A percentile compares a stretch with the other conserved stretches of the same genome.
Evolutionary conservation across 2,797 vertebrate species (phyloP).

Genomic region (Avahi laniger): DNA sequence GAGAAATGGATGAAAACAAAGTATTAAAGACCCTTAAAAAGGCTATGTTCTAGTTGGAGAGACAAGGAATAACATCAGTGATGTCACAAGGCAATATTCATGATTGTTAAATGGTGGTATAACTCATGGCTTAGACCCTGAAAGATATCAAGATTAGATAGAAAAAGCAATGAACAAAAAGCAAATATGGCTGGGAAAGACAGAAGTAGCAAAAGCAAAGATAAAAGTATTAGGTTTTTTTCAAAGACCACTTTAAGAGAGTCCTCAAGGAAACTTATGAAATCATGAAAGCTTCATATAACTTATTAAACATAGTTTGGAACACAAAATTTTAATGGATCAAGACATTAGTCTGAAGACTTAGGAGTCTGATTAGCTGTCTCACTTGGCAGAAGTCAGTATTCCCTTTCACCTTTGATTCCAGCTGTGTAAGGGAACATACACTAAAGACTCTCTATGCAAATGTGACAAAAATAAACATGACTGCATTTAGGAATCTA

Average conservation of each 20-base stretch:
- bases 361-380: neutral
- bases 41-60: neutral
- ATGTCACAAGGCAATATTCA: neutral
- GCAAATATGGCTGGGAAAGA: neutral
- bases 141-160: neutral
- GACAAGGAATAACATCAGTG: neutral
- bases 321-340: neutral
- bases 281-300: neutral
- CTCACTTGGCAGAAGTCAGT: neutral
- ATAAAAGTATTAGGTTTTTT: neutral
- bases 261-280: neutral
- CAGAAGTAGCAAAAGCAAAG: neutral
- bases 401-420: neutral
- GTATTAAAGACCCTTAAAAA: neutral
- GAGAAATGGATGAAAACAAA: neutral
- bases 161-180: constrained; percentile 27
- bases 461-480: constrained; percentile 16
- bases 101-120: neutral
- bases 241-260: constrained; percentile 11
- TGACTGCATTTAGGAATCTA: neutral
- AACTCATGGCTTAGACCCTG: neutral
- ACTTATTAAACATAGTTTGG: neutral
- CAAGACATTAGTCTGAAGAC: neutral
- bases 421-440: neutral
- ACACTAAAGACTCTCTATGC: neutral